Evolutionary conservation across 2,113 vertebrate genomes (phyloP).

Genomic region (Equus quagga): DNA sequence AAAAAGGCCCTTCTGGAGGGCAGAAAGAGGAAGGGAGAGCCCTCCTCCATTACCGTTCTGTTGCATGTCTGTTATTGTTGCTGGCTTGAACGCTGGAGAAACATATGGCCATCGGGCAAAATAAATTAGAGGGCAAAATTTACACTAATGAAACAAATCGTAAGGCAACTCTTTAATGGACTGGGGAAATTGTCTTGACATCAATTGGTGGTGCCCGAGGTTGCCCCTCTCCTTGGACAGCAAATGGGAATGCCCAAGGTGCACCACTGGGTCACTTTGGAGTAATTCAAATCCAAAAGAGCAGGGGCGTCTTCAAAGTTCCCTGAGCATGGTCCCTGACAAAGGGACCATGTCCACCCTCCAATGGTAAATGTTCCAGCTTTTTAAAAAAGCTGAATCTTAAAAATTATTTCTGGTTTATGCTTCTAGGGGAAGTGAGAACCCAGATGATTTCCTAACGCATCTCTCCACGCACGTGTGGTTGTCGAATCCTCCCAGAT

Average conservation of each 20-base stretch:
- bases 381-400: conserved; percentile 21
- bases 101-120: conserved; percentile 1
- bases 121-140: conserved; percentile 50
- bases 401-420: conserved; percentile 51
- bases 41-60: not conserved
- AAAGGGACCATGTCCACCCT: not conserved
- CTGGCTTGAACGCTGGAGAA: not conserved
- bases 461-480: not conserved
- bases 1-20: not conserved
- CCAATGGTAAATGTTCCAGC: not conserved
- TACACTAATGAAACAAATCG: conserved; percentile 49
- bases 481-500: not conserved
- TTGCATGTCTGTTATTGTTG: not conserved
- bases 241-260: not conserved
- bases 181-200: not conserved
- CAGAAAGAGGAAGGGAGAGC: not conserved
- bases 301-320: not conserved
- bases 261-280: fast-evolving
- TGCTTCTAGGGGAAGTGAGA: conserved; percentile 32
- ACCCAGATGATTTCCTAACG: not conserved
- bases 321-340: not conserved
- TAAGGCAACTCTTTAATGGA: not conserved
- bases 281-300: not conserved
- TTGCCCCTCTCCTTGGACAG: not conserved
- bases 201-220: not conserved